Conservation (phyloP, 2,797 vertebrate genomes). For the Tokudaia tokunoshimensis region DNA sequence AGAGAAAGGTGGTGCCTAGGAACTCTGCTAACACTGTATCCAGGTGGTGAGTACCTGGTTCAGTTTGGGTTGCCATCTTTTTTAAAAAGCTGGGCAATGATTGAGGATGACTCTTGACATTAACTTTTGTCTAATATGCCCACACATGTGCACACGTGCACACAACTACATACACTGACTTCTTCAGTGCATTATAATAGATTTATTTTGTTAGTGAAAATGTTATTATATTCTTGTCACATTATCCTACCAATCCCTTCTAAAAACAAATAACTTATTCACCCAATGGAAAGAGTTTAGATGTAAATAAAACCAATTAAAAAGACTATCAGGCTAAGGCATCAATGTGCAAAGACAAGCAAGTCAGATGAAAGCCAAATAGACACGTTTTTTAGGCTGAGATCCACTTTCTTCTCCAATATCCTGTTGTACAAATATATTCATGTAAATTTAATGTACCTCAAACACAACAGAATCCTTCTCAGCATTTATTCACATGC, state of each 20-base stretch:
- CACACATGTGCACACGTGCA: background rate
- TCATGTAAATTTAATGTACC: background rate
- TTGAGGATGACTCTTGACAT: background rate
- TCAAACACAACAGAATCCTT: background rate
- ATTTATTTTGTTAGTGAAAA: background rate
- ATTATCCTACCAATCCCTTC: background rate
- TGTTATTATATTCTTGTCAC: background rate
- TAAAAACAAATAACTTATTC: background rate
- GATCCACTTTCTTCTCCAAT: background rate
- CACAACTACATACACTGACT: background rate
- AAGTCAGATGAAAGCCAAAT: rapidly evolving
- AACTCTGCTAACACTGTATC: background rate
- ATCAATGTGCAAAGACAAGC: background rate
- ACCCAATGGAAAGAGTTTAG: background rate
- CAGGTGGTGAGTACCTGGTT: background rate
- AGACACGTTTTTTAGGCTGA: background rate
- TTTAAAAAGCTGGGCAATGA: background rate
- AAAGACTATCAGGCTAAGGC: background rate
- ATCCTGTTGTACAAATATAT: background rate
- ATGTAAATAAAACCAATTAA: background rate
- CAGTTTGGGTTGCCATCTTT: too few species aligned
- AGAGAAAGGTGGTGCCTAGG: background rate
- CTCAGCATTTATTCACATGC: background rate
- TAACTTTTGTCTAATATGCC: background rate
- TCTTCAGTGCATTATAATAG: background rate